phyloP scores from a whole-genome alignment of 2,888 invertebrate genomes.

The Lapara coniferarum region DNA sequence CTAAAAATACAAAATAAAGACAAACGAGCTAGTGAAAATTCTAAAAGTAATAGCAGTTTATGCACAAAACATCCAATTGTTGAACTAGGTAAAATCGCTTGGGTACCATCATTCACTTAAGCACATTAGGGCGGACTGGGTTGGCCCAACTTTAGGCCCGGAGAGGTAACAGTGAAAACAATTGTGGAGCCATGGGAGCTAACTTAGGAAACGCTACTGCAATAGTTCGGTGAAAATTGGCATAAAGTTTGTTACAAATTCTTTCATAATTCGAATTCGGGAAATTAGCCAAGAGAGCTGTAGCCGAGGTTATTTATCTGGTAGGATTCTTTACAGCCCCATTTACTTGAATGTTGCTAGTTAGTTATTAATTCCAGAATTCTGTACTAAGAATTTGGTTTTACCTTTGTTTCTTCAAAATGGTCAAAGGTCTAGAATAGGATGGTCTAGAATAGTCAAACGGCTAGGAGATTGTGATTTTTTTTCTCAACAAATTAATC shows the following conservation, averaged over 20 bases:
- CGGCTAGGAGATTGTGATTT: too few relatives aligned
- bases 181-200: conserved; percentile 68
- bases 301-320: neutral
- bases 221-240: conserved; percentile 64
- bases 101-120: conserved; percentile 82
- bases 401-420: too few relatives aligned
- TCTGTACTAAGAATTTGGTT: too few relatives aligned
- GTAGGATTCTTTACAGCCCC: neutral
- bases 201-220: conserved; percentile 57
- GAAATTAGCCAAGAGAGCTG: conserved; percentile 35
- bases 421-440: too few relatives aligned
- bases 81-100: conserved; percentile 69
- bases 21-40: conserved; percentile 11
- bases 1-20: neutral
- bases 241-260: conserved; percentile 58
- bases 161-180: conserved; percentile 72
- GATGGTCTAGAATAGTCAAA: too few relatives aligned
- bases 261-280: conserved; percentile 52
- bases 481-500: too few relatives aligned
- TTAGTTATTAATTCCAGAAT: neutral
- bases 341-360: conserved; percentile 4
- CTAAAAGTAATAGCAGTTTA: conserved; percentile 46
- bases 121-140: conserved; percentile 69
- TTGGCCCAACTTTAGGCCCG: conserved; percentile 66
- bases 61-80: conserved; percentile 61